Evolutionary conservation across 2,888 invertebrate genomes (phyloP).

Genomic region (Orthosia cruda): DNA sequence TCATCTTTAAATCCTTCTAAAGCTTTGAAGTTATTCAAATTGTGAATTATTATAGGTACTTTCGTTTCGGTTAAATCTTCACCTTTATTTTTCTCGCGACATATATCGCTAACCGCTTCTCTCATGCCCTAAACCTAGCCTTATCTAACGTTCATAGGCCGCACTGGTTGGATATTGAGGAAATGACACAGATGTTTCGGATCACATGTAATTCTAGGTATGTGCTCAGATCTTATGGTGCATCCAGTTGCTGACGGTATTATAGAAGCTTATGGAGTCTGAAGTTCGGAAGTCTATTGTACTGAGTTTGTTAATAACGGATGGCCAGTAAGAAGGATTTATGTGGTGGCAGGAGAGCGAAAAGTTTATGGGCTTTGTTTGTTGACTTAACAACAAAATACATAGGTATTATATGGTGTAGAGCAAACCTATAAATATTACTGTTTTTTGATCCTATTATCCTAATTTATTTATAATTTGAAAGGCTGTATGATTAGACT

Average conservation of each 20-base stretch:
- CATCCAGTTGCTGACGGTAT: constrained; percentile 50
- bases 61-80: no score
- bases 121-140: constrained; percentile 22
- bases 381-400: not conserved
- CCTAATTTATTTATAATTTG: no score
- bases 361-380: not conserved
- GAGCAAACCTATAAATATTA: no score
- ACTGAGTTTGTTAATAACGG: not conserved
- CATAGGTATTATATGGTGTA: no score
- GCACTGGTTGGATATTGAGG: constrained; percentile 89
- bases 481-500: no score
- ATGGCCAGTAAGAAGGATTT: not conserved
- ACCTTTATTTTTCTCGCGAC: no score
- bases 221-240: constrained; percentile 63
- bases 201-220: constrained; percentile 85
- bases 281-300: constrained; percentile 31
- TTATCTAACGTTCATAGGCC: constrained; percentile 84
- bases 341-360: not conserved
- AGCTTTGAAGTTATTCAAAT: no score
- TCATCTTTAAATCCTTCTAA: no score
- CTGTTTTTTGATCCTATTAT: no score
- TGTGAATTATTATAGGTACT: no score
- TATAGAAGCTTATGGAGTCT: constrained; percentile 28
- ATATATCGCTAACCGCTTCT: constrained; percentile 59
- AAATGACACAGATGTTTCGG: constrained; percentile 90